Evolutionary conservation across 53 echinoderm and acorn worm species (phyloP).

Genomic region (Echinarachnius parma): DNA sequence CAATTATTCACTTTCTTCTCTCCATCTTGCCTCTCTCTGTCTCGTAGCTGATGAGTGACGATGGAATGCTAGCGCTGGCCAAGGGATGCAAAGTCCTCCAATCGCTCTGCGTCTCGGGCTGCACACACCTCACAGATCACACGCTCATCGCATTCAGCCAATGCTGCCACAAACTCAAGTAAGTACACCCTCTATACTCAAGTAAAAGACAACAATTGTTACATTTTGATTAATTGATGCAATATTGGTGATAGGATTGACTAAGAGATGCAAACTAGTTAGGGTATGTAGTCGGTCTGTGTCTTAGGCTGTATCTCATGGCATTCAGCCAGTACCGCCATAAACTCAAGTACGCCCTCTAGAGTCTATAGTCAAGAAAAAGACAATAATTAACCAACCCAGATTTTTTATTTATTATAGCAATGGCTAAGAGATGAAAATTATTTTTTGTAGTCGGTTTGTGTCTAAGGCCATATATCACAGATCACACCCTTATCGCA

Average conservation of each 20-base stretch:
- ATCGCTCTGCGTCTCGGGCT: constrained; percentile 88
- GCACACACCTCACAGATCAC: constrained; percentile 90
- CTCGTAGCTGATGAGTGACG: constrained; percentile 86
- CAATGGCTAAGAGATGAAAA: too few species aligned
- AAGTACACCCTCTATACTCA: constrained; percentile 20
- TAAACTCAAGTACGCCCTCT: background rate
- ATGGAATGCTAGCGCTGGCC: constrained; percentile 85
- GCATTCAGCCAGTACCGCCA: background rate
- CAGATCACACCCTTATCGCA: background rate
- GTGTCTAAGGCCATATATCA: background rate
- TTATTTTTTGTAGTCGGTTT: too few species aligned
- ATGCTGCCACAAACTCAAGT: constrained; percentile 91
- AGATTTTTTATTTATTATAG: too few species aligned
- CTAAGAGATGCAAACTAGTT: too few species aligned
- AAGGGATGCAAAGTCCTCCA: constrained; percentile 68
- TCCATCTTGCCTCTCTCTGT: background rate
- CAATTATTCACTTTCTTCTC: too few species aligned
- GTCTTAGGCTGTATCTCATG: too few species aligned
- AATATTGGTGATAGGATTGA: too few species aligned
- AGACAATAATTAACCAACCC: too few species aligned
- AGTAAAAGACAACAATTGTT: too few species aligned
- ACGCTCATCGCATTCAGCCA: constrained; percentile 86
- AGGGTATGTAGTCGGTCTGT: too few species aligned
- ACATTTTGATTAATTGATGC: too few species aligned
- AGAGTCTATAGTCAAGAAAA: background rate